Base-by-base conservation (phyloP, 30 jellyfish, hydroid and myxozoan species). In the Aurelia sp. region DNA sequence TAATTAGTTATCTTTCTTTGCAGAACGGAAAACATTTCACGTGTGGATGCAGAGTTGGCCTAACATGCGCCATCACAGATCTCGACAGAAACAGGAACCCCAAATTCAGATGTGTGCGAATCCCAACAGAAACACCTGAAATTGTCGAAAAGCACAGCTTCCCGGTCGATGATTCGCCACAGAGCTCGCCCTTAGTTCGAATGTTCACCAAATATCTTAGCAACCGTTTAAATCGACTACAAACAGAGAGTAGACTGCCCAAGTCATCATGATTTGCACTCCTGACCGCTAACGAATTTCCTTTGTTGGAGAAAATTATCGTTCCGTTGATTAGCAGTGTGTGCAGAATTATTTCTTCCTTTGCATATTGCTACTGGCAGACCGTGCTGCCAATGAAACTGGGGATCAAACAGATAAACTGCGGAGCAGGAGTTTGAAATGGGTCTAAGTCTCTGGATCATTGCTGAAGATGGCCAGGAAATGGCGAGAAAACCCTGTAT, bases 121-220 rank as follows among this genome's bases (percentile, higher is more conserved):
- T 88, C 48, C 96, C 96, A 12, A 88, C 96, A 6, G 96, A 88
- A 71, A 68, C 88, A 19, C 96, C 96, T 19, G 96, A 88, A 72
- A 13, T 88, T 4, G 27, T 74, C 23, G 96, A 88, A 60, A 71
- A 61, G 40, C 67, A 81, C 48, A 61, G 83, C 27, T 22, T 52
- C 31, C 78, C 79, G 11, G 60, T 61, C 1, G 74, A 62, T 6
- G 93, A 71, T 44, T 52, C 86, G 9, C 78, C 86, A 20, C 75
- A 73, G 62, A 69, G 63, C 74, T 84, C 93, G 37, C 82, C 87
- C 44, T 72, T 30, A 9, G 93, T 62, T 27, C 63, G 21, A 13
- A 71, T 57, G 87, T 71, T 84, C 62, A 48, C 74, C 74, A 53
- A 65, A 70, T 84, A 84, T 51, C 73, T 84, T 44, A 44, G 55